Evolutionary conservation across 1,140 invertebrate genomes (phyloP).

Genomic region (Heliconius eleuchia): DNA sequence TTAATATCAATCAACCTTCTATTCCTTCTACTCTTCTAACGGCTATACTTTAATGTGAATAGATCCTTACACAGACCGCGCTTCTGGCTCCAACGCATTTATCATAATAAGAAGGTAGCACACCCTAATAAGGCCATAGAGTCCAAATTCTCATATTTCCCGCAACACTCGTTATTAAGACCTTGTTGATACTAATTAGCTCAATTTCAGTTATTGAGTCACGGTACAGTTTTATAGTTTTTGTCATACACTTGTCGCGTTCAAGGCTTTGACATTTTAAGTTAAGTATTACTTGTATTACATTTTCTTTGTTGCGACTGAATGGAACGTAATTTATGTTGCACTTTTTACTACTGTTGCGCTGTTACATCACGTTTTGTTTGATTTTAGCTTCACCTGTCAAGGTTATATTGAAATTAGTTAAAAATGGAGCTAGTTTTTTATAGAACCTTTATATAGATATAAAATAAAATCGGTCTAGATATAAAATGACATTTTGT

Average conservation of each 20-base stretch:
- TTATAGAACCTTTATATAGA: background rate
- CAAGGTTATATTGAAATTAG: background rate
- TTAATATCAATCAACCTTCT: background rate
- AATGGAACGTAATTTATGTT: constrained; percentile 3
- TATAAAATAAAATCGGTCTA: too few relatives aligned
- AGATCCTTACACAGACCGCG: background rate
- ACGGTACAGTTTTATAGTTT: constrained; percentile 27
- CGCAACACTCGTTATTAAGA: background rate
- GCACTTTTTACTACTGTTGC: background rate
- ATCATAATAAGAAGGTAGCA: background rate
- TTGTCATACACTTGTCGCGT: constrained; percentile 24
- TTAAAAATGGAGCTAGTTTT: background rate
- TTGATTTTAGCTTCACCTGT: background rate
- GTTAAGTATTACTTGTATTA: background rate
- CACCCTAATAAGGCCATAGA: background rate
- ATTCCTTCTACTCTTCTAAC: background rate
- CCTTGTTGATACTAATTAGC: constrained; percentile 34
- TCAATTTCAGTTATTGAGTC: constrained; percentile 31
- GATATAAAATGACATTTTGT: too few relatives aligned
- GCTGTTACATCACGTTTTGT: constrained; percentile 3
- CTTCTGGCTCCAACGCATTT: background rate
- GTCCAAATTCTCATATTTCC: constrained; percentile 14
- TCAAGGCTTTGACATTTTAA: constrained; percentile 21
- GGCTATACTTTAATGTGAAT: background rate
- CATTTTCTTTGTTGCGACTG: background rate